Base-by-base conservation (phyloP, 2,113 vertebrate species). In the Spea multiplicata region DNA sequence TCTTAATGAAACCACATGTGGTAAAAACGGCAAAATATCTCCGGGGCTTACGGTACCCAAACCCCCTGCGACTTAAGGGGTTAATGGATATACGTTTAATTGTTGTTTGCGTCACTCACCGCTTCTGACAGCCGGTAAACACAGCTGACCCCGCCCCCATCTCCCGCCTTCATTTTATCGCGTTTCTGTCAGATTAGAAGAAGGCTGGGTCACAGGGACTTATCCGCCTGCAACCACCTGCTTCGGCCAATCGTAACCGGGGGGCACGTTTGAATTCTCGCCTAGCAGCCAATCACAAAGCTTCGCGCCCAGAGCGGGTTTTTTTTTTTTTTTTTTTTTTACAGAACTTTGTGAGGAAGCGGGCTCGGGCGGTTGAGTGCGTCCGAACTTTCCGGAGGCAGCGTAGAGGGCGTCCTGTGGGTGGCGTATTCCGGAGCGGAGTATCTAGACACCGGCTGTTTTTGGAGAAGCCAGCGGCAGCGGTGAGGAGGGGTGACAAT, bases 221-320 rank as follows among this genome's bases (percentile, higher is more conserved):
- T 5, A 7, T 44, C 8, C 12, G 8, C 12, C 44, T 65, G 44
- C 16, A 49, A 9, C 9, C 61, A 45, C 65, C 44, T 5, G 3
- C 65, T 2, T 0, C 61, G 53, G 8, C 74, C 74, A 76, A 76
- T 68, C 65, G 6, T 5, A 46, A 8, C 14, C 50, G 5, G 65
- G 44, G 49, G 74, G 30, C 30, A 57, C 49, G 74, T 17, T 66
- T 7, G 44, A 44, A 76, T 68, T 44, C 10, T 10, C 8, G 3
- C 5, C 8, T 53, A 2, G 44, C 65, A 45, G 44, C 74, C 74
- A 68, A 76, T 76, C 65, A 47, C 12, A 8, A 0, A 8, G 13
- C 55, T 76, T 76, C 65, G 65, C 74, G 74, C 74, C 50, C 44
- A 76, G 5, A 7, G 44, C 30, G 30, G n/a, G n/a, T n/a, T n/a